Evolutionary conservation across 2,888 invertebrate species (phyloP).

Genomic region (Hoplodrina ambigua): DNA sequence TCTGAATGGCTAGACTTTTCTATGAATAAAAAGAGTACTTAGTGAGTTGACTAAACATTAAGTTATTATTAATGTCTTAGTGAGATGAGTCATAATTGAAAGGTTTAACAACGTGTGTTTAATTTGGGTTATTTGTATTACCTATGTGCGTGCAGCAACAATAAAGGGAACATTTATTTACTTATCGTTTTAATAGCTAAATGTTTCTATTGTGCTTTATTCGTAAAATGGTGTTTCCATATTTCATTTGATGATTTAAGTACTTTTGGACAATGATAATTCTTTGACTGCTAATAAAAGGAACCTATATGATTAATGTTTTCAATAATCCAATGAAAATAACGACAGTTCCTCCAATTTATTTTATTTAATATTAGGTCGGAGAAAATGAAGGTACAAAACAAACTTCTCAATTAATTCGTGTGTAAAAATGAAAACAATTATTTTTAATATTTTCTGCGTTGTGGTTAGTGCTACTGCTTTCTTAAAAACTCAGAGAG

Average conservation of each 20-base stretch:
- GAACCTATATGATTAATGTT: constrained; percentile 13
- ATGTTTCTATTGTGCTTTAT: background rate
- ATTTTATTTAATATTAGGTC: background rate
- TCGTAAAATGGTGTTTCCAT: background rate
- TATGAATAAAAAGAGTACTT: background rate
- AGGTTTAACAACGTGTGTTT: background rate
- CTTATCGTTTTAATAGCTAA: background rate
- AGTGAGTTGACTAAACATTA: background rate
- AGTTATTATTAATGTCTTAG: background rate
- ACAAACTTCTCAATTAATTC: background rate
- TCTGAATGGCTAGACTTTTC: no score
- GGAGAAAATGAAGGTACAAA: background rate
- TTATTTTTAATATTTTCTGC: background rate
- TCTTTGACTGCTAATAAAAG: background rate
- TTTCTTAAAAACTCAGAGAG: constrained; percentile 19
- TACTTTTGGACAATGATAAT: constrained; percentile 1
- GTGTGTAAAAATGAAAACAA: constrained; percentile 1
- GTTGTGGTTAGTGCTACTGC: constrained; percentile 6
- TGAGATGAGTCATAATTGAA: background rate
- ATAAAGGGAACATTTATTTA: background rate
- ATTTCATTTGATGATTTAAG: background rate
- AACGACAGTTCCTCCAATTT: background rate
- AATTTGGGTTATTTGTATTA: background rate
- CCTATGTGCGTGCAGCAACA: background rate
- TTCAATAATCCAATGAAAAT: background rate